A percentile compares a stretch with the other conserved stretches of the same genome.
phyloP scores from a whole-genome alignment of 2,888 invertebrate species.

The Ceraclea dissimilis region DNA sequence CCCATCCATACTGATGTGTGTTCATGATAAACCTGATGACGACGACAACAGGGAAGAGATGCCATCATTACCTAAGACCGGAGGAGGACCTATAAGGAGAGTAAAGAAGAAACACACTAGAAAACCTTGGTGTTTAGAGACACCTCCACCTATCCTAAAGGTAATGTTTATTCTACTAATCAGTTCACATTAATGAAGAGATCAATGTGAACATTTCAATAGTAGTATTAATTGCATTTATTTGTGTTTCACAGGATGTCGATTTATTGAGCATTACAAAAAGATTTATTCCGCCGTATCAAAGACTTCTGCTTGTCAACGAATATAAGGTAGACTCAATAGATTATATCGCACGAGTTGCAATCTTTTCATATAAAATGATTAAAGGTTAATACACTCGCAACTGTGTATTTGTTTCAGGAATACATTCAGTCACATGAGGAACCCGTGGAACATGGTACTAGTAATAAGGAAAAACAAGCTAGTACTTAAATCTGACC shows the following conservation, averaged over 20 bases:
- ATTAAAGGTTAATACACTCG: no score
- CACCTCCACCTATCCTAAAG: constrained; percentile 3
- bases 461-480: neutral
- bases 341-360: neutral
- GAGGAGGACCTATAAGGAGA: constrained; percentile 4
- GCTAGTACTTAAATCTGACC: neutral
- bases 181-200: no score
- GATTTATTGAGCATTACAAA: constrained; percentile 11
- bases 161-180: no score
- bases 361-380: no score
- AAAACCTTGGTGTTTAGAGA: constrained; percentile 12
- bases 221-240: no score
- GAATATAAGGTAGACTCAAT: constrained; percentile 15
- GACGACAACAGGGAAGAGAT: constrained; percentile 6
- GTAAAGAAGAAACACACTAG: constrained; percentile 8
- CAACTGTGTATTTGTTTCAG: constrained; percentile 1
- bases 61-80: neutral
- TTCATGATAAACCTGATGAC: constrained; percentile 16
- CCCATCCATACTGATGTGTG: constrained; percentile 2
- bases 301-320: constrained; percentile 15
- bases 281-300: constrained; percentile 17
- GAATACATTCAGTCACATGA: constrained; percentile 1
- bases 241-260: constrained; percentile 5
- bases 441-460: neutral
- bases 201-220: no score